A percentile compares a stretch with the other conserved stretches of the same genome.
These are phyloP conservation scores for Ceratosolen fusciceps DNA, from an alignment of 1,140 invertebrate genomes.

Conservation along the genomic window DNA sequence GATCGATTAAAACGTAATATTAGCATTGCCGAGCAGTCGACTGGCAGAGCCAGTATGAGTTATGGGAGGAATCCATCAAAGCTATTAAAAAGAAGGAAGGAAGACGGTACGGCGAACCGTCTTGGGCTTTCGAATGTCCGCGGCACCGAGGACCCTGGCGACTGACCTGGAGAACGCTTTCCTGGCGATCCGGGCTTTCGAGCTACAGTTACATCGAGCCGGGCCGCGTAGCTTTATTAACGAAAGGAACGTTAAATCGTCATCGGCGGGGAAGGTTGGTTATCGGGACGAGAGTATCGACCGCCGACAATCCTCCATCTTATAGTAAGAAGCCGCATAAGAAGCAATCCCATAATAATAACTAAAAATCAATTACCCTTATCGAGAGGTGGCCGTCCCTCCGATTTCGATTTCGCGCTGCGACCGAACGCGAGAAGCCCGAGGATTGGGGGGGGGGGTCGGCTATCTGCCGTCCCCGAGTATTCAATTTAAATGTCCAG, in stretches of 20 bases:
- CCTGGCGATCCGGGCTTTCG: neutral
- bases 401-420: neutral
- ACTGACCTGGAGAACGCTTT: neutral
- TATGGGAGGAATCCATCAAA: too few species aligned
- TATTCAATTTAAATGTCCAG: constrained; percentile 25
- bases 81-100: too few species aligned
- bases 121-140: too few species aligned
- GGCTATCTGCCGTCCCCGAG: constrained; percentile 1
- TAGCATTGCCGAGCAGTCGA: too few species aligned
- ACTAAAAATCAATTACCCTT: constrained; percentile 10
- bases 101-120: too few species aligned
- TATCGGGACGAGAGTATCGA: too few species aligned
- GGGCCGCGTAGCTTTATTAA: too few species aligned
- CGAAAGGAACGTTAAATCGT: too few species aligned
- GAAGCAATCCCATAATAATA: neutral
- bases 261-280: too few species aligned
- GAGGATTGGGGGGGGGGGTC: neutral
- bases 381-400: constrained; percentile 1
- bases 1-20: neutral
- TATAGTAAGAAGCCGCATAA: neutral
- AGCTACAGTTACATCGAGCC: too few species aligned
- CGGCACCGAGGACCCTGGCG: neutral
- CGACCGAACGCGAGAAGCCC: neutral
- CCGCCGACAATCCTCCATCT: too few species aligned
- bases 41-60: too few species aligned